These are phyloP conservation scores for Orchestes rusci DNA, from an alignment of 2,888 invertebrate genomes.

Conservation along the genomic window DNA sequence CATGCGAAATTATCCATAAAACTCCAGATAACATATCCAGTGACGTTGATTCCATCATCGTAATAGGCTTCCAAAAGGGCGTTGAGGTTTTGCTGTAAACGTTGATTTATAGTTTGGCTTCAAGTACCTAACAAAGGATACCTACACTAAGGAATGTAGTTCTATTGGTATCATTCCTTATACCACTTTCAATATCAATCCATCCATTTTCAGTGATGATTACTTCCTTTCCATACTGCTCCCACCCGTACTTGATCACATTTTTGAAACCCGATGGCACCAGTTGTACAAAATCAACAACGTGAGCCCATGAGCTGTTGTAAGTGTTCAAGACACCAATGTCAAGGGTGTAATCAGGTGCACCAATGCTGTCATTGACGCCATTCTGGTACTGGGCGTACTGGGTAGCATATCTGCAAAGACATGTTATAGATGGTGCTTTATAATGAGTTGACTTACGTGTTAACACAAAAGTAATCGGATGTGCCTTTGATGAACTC, in stretches of 20 bases:
- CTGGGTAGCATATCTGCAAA: constrained; percentile 16
- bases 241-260: constrained; percentile 15
- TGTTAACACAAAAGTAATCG: constrained; percentile 57
- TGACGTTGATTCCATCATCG: no score
- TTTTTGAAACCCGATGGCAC: constrained; percentile 19
- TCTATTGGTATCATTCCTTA: constrained; percentile 10
- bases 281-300: constrained; percentile 12
- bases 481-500: constrained; percentile 52
- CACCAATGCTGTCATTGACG: constrained; percentile 5
- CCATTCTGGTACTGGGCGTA: constrained; percentile 7
- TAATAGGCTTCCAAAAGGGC: no score
- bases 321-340: constrained; percentile 9
- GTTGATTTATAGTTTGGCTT: no score
- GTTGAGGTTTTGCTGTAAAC: no score
- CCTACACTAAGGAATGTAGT: constrained; percentile 11
- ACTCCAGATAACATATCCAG: no score
- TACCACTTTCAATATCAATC: constrained; percentile 6
- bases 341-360: constrained; percentile 6
- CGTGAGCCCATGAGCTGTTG: constrained; percentile 8
- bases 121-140: no score
- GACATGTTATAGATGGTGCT: no score
- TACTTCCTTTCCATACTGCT: constrained; percentile 12
- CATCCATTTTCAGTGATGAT: constrained; percentile 17
- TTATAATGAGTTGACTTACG: constrained; percentile 1
- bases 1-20: no score